phyloP scores from a whole-genome alignment of 2,888 invertebrate genomes.

The Penaeus monodon region DNA sequence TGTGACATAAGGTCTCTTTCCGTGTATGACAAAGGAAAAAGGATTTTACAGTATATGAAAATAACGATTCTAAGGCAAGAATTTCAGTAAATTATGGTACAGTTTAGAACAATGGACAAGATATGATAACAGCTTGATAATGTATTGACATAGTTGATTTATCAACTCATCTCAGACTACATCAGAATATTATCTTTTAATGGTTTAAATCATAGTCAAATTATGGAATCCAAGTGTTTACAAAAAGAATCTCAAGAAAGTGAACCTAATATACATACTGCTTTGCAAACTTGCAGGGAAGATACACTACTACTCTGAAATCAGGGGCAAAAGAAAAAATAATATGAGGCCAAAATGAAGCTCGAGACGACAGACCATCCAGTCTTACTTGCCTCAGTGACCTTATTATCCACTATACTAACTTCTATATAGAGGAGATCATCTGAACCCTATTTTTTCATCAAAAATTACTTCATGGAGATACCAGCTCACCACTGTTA shows the following conservation, averaged over 20 bases:
- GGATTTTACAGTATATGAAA: slow-evolving; percentile 56
- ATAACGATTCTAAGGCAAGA: slow-evolving; percentile 61
- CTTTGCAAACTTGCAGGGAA: slow-evolving; percentile 43
- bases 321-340: slow-evolving; percentile 33
- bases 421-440: slow-evolving; percentile 30
- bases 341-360: slow-evolving; percentile 12
- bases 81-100: slow-evolving; percentile 52
- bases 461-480: slow-evolving; percentile 37
- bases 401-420: slow-evolving; percentile 37
- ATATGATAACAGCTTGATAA: slow-evolving; percentile 51
- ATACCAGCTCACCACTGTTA: slow-evolving; percentile 56
- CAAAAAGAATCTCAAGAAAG: slow-evolving; percentile 24
- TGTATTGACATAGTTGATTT: slow-evolving; percentile 29
- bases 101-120: slow-evolving; percentile 48
- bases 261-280: slow-evolving; percentile 17
- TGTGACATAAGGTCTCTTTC: slow-evolving; percentile 59
- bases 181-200: slow-evolving; percentile 23
- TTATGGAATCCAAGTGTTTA: slow-evolving; percentile 21
- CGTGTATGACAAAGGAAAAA: slow-evolving; percentile 51
- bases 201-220: slow-evolving; percentile 14
- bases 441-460: slow-evolving; percentile 27
- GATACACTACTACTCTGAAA: slow-evolving; percentile 26
- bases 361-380: slow-evolving; percentile 16
- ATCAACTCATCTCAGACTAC: slow-evolving; percentile 34
- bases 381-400: too few relatives aligned